Evolutionary conservation across 2,797 vertebrate species (phyloP), one percentile per base, ranked within the genome.

Genomic region (Leptatherina wallacei): DNA sequence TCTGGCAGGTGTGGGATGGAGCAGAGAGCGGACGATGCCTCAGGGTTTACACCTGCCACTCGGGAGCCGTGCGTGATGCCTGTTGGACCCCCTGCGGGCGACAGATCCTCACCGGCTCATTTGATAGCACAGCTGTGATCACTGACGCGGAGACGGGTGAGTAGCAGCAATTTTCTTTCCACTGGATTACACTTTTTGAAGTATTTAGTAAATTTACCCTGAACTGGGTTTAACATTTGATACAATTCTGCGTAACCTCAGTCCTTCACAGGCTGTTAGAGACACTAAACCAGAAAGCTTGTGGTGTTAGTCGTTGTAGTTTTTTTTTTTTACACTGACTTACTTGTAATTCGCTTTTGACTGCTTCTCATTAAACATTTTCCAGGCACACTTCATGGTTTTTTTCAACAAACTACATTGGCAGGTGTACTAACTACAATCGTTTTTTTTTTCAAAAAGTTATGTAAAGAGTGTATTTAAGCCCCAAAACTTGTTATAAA

Each of bases 141-240:
- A 97, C 96, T 14, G 97, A 99, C 60, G 89, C 96, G 1, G 96
- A 99, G 92, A 98, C 97, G 73, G 97, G 98, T 98, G 83, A 88
- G 85, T 57, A 29, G 61, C 75, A 49, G 52, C 63, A 24, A 38
- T 65, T 73, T 24, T 59, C 24, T 54, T 42, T 66, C 16, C 51
- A 12, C 40, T 27, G 12, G 56, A 40, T 75, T 73, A 44, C 69
- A 51, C 59, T 54, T 73, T 22, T 35, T n/a, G 6, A 61, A 62
- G 18, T 61, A 20, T 24, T 24, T 44, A 61, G 6, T 49, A 36
- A 55, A 62, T 64, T 52, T 57, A 18, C 1, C 38, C 3, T 54
- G 18, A 70, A 1, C 36, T 44, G 49, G 64, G 16, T 27, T 65
- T 13, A 22, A n/a, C 6, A 49, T 35, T 22, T 44, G 27, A 55